Base-by-base conservation (phyloP, 2,797 vertebrate genomes). In the Apogon hyalosoma region DNA sequence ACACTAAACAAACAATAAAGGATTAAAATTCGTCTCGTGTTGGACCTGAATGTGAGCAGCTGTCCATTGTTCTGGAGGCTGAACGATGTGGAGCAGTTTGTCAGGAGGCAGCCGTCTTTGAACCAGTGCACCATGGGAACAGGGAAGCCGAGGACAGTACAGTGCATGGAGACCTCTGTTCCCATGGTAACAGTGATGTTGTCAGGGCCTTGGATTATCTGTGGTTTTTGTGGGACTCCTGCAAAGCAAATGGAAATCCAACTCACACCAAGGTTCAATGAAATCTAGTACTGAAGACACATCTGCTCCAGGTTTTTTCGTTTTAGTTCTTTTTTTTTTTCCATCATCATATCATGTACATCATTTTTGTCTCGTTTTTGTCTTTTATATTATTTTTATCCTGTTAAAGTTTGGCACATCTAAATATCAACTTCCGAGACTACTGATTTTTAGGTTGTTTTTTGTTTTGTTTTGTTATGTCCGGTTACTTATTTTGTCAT, bases 71-170 rank as follows among this genome's bases (percentile, higher is more conserved):
- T 86, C 62, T 80, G 88, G 39, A 93, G 72, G 68, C 72, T 90
- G 81, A 88, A 89, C 61, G 59, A 77, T 73, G 74, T 55, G 0
- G 90, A 91, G 71, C 79, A 61, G 77, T 87, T 90, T 0, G 69
- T 71, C 80, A 95, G 84, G 49, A 80, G 81, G 72, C 80, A 75
- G 73, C 80, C 84, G 80, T 94, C 91, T 92, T 93, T 95, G 89
- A 93, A 94, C 94, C 94, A 95, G 59, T 87, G 90, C 80, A 95
- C 91, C 79, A 80, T 88, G 71, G 93, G 92, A 90, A 86, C 79
- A 11, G 92, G 93, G 67, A 88, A 90, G 58, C 94, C 94, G 12
- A 40, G 79, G 16, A 93, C 89, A 18, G 73, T 43, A 47, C 94
- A 95, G 54, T 71, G 85, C 79, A 95, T 88, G 78, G 67, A 87